Percentiles rank a stretch among this genome's conserved stretches.
phyloP scores from a whole-genome alignment of 92 coral and sea anemone species.

The Anthopleura xanthogrammica region DNA sequence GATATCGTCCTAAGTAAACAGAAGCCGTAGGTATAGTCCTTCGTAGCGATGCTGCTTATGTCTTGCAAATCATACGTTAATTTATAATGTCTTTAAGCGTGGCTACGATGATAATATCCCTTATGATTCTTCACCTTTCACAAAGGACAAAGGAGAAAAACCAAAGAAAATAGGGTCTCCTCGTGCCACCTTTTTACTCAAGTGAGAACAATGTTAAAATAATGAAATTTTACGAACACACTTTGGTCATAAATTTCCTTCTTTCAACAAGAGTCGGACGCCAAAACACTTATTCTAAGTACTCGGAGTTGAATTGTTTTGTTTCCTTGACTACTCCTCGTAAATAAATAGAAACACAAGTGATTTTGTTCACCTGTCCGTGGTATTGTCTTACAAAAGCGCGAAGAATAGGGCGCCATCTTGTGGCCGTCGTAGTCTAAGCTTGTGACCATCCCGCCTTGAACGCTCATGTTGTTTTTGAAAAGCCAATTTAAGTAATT shows the following conservation, averaged over 20 bases:
- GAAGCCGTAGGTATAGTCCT: too few species aligned
- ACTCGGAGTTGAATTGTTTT: constrained; percentile 19
- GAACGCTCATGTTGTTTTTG: neutral
- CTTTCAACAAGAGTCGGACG: neutral
- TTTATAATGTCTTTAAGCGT: neutral
- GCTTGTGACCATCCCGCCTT: neutral
- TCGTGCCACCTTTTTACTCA: neutral
- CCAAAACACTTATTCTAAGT: neutral
- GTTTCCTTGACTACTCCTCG: constrained; percentile 47
- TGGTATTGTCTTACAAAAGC: constrained; percentile 30
- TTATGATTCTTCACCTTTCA: neutral
- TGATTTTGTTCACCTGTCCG: constrained; percentile 45
- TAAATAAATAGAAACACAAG: constrained; percentile 18
- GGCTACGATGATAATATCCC: neutral
- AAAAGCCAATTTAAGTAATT: neutral
- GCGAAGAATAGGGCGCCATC: constrained; percentile 15
- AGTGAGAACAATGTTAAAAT: neutral
- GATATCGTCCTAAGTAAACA: neutral
- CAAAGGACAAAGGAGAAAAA: neutral
- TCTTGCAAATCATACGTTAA: neutral
- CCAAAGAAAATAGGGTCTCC: neutral
- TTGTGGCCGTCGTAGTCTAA: neutral
- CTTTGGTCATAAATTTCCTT: too few species aligned
- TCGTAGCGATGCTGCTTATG: too few species aligned
- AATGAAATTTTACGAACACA: too few species aligned